Percentiles rank a stretch among this genome's conserved stretches.
phyloP scores from a whole-genome alignment of 2,113 vertebrate species.

The Hemiscyllium ocellatum region DNA sequence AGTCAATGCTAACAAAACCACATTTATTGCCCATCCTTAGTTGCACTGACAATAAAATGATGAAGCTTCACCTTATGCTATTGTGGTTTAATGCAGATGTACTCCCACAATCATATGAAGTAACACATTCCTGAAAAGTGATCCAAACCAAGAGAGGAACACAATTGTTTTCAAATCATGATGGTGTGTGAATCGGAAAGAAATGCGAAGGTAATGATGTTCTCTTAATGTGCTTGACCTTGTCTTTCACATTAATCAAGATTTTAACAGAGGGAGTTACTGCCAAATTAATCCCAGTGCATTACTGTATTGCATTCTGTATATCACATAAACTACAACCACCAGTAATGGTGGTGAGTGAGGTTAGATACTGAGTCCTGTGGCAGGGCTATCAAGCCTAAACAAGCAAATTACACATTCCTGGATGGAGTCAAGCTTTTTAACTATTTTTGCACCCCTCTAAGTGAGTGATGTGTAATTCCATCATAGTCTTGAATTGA shows the following conservation, averaged over 20 bases:
- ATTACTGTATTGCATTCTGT: neutral
- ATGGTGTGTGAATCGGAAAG: neutral
- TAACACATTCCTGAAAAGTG: neutral
- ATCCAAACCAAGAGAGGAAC: neutral
- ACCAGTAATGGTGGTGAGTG: neutral
- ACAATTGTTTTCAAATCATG: neutral
- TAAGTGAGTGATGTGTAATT: neutral
- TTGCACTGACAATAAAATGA: neutral
- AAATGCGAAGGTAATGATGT: neutral
- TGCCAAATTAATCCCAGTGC: neutral
- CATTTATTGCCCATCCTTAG: neutral
- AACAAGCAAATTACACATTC: neutral
- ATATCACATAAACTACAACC: neutral
- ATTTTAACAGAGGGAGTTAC: neutral
- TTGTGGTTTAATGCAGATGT: neutral
- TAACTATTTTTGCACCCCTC: neutral
- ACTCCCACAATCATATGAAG: neutral
- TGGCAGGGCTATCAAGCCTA: neutral
- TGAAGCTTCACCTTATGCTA: neutral
- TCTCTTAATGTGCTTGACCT: neutral
- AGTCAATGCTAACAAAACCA: neutral
- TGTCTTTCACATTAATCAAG: neutral
- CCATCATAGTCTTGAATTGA: neutral
- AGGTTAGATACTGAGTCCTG: neutral
- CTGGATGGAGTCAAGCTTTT: neutral